Evolutionary conservation across 2,113 vertebrate genomes (phyloP), one percentile per base, ranked within the genome.

Genomic region (Lagopus muta): DNA sequence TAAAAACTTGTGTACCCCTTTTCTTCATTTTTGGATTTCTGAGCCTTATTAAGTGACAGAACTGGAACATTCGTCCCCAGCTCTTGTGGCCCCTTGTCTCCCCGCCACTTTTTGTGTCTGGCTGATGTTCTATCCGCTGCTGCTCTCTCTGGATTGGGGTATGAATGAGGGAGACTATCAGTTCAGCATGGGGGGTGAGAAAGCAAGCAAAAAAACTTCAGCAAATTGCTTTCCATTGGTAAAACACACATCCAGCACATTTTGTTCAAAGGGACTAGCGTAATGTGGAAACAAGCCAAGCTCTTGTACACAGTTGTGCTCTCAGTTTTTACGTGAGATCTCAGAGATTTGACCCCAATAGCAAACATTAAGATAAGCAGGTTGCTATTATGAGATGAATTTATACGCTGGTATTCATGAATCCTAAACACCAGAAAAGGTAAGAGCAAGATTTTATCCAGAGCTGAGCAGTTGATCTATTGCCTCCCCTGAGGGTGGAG

Each of bases 11-110:
- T 25, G 38, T 14, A 28, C 48, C 61, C 27, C 54, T 88, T 87
- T 86, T 45, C 34, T 95, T 76, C 30, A 82, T 91, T 87, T 96
- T 18, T 65, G 32, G 73, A 86, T 95, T 82, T 86, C 78, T 81
- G 32, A 90, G 74, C 66, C 96, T 97, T 97, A 96, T 95, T 86
- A 95, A 94, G 95, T 94, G 90, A 55, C 14, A 96, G 50, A 95
- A 79, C 80, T 96, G 93, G 95, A 96, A 79, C 38, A 25, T 57
- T 52, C 43, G 45, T 18, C 21, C 69, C 27, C 5, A 7, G 10
- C 36, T 3, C 25, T 7, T 58, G 55, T n/a, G 27, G 16, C 61
- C 61, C 61, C 17, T 28, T 18, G 10, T 11, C 40, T 18, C 13
- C 28, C 6, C 3, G 1, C 11, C 3, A 22, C n/a, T 65, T 67